Base-by-base conservation (phyloP, 37 sponge, comb jelly and placozoan species). In the Agelas oroides region DNA sequence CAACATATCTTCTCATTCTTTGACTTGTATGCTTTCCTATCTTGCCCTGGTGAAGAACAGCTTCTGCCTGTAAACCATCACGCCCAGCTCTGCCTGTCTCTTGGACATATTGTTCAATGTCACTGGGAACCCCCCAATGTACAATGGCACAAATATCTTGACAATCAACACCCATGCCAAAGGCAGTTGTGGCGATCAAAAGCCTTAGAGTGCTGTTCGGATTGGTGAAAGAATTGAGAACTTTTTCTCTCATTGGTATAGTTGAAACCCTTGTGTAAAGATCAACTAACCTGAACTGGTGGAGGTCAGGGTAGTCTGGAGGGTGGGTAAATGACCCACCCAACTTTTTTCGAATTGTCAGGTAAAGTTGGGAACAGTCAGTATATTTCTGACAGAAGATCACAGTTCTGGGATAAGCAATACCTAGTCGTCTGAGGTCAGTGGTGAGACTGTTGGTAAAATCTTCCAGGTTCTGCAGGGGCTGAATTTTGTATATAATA, bases 131-230 rank as follows among this genome's bases (percentile, higher is more conserved):
- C 20, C 77, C 85, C 67, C 67, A 75, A 75, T 84, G 85, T 33
- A 84, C 17, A 2, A 76, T 25, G 19, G 40, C 24, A 20, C 71
- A 68, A 19, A 84, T 53, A 65, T 84, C 68, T 5, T 38, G 61
- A 61, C 75, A 83, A 41, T 74, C 84, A 32, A 83, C 31, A 21
- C 85, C 85, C 38, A 84, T 19, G 2, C 85, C 85, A 66, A 75
- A 84, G 27, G 85, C 68, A 58, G 36, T 57, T 14, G 82, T 81
- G 20, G 82, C 82, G 31, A 68, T 71, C 6, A 80, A 1, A 41
- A 69, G 11, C n/a, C 70, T 19, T 53, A 69, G 53, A 46, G 46
- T 46, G 34, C 17, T 18, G 15, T 20, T 28, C 23, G 20, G 32
- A 19, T 60, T 53, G 28, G 17, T 66, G 77, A 55, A 86, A 54